phyloP scores from a whole-genome alignment of 2,113 vertebrate species.

The Trematomus loennbergii region DNA sequence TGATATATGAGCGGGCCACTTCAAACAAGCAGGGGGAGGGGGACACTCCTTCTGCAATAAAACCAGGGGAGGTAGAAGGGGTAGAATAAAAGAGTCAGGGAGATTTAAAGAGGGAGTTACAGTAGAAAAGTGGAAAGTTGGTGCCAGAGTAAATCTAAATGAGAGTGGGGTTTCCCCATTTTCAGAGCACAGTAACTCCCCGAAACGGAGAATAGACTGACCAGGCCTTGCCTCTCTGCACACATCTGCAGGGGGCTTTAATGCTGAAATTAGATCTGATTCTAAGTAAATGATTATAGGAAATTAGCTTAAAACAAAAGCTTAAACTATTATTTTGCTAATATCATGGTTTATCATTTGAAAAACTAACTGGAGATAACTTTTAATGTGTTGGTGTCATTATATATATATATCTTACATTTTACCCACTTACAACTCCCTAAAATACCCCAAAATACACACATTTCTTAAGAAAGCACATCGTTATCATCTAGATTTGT shows the following conservation, averaged over 20 bases:
- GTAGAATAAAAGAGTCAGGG: conserved; percentile 38
- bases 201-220: conserved; percentile 12
- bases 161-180: conserved; percentile 21
- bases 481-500: background rate
- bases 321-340: too few species aligned
- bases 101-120: conserved; percentile 53
- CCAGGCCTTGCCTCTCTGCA: background rate
- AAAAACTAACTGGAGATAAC: background rate
- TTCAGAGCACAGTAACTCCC: conserved; percentile 38
- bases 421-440: background rate
- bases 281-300: background rate
- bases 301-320: background rate
- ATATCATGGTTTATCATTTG: background rate
- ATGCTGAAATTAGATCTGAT: conserved; percentile 20
- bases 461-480: background rate
- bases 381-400: background rate
- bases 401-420: background rate
- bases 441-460: background rate
- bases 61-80: conserved; percentile 71
- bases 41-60: conserved; percentile 73
- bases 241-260: conserved; percentile 24
- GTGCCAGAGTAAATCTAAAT: conserved; percentile 35
- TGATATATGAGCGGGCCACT: conserved; percentile 81
- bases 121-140: conserved; percentile 51
- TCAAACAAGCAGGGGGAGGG: conserved; percentile 74